Evolutionary conservation across 2,797 vertebrate species (phyloP).

Genomic region (Sarcoramphus papa): DNA sequence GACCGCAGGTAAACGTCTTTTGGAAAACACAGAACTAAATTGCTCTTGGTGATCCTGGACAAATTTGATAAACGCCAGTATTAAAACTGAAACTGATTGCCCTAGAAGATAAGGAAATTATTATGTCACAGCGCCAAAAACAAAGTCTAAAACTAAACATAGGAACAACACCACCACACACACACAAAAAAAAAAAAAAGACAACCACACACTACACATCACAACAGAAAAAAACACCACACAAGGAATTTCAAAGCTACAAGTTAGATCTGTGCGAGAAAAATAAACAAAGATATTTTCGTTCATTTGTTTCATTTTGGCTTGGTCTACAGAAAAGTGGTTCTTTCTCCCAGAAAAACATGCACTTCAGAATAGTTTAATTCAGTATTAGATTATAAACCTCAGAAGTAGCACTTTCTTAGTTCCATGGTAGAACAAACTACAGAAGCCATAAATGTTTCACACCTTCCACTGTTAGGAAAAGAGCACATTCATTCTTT

Average conservation of each 20-base stretch:
- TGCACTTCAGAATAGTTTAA: not conserved
- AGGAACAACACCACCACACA: not conserved
- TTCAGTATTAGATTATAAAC: not conserved
- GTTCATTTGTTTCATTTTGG: not conserved
- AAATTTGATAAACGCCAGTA: not conserved
- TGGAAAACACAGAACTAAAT: not conserved
- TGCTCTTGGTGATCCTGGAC: not conserved
- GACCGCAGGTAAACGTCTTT: accelerated
- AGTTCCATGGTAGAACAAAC: not conserved
- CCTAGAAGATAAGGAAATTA: not conserved
- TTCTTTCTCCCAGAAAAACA: not conserved
- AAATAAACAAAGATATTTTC: not conserved
- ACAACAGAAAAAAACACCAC: not conserved
- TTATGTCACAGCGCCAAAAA: not conserved
- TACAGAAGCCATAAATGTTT: not conserved
- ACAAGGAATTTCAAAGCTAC: not conserved
- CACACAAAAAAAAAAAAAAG: not conserved
- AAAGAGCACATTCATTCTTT: not conserved
- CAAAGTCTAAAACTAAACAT: not conserved
- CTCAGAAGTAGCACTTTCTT: not conserved
- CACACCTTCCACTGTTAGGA: not conserved
- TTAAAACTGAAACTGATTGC: not conserved
- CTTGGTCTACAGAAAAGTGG: not conserved
- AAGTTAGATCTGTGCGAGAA: accelerated
- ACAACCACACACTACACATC: too few species aligned